Conservation (phyloP, 2,797 vertebrate species). For the Pachyuromys duprasi region DNA sequence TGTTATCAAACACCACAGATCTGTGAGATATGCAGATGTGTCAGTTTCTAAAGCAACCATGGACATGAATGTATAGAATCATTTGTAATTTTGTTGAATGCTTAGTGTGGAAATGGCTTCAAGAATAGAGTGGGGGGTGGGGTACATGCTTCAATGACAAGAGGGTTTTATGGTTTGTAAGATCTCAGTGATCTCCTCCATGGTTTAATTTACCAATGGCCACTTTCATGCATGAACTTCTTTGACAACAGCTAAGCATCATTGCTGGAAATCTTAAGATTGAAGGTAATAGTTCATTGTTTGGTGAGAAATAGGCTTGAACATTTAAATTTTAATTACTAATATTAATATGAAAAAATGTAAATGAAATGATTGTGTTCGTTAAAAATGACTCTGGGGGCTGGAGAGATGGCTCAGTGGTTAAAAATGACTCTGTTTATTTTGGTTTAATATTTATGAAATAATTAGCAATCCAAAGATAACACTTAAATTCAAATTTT, state of each 20-base stretch:
- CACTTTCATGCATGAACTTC: not conserved
- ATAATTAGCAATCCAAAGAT: not conserved
- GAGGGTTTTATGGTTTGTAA: not conserved
- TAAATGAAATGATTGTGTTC: constrained; percentile 1
- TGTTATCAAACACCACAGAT: not conserved
- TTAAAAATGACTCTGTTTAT: constrained; percentile 48
- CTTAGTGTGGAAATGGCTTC: not conserved
- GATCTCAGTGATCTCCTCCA: not conserved
- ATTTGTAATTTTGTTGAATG: not conserved
- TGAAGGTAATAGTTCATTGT: not conserved
- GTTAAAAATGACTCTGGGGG: constrained; percentile 39
- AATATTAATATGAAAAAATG: not conserved
- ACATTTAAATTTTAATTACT: constrained; percentile 11
- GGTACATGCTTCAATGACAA: not conserved
- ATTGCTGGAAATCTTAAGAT: not conserved
- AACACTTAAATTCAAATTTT: constrained; percentile 64
- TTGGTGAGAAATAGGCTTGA: not conserved
- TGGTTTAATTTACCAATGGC: not conserved
- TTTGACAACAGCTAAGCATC: not conserved
- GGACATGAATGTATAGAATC: not conserved
- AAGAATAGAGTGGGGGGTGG: not conserved
- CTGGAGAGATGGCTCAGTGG: no score
- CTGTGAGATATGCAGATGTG: not conserved
- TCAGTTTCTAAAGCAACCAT: not conserved
- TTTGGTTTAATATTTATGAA: constrained; percentile 69